Evolutionary conservation across 2,888 invertebrate genomes (phyloP).

Genomic region (Cryptosula pallasiana): DNA sequence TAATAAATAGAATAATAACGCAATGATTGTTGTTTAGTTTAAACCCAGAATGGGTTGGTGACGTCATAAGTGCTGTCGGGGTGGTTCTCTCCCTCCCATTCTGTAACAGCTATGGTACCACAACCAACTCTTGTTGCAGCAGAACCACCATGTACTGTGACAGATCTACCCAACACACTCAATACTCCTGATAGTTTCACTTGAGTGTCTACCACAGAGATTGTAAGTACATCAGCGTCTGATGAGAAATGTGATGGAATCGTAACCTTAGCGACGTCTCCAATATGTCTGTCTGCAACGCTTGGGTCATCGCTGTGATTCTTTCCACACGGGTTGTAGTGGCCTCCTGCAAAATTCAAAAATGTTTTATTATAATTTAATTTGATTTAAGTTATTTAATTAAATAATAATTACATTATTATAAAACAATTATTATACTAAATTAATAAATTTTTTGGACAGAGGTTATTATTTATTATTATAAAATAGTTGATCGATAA

Average conservation of each 20-base stretch:
- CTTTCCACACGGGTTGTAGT: slow-evolving; percentile 8
- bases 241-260: background rate
- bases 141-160: slow-evolving; percentile 1
- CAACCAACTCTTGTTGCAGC: slow-evolving; percentile 8
- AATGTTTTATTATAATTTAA: too few relatives aligned
- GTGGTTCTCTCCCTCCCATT: slow-evolving; percentile 9
- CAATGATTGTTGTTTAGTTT: too few relatives aligned
- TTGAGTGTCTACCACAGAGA: background rate
- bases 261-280: background rate
- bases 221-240: background rate
- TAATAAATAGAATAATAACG: too few relatives aligned
- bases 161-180: slow-evolving; percentile 4
- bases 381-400: too few relatives aligned
- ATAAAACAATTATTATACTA: background rate
- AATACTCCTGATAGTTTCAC: background rate
- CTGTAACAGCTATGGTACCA: slow-evolving; percentile 16
- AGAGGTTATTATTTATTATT: background rate
- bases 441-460: background rate
- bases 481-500: background rate
- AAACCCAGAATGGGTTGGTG: background rate
- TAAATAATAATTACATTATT: background rate
- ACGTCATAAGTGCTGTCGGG: background rate
- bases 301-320: slow-evolving; percentile 14
- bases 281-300: slow-evolving; percentile 15
- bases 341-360: background rate